A percentile compares a stretch with the other conserved stretches of the same genome.
Evolutionary conservation across 2,888 invertebrate species (phyloP).

Genomic region (Conops quadrifasciatus): DNA sequence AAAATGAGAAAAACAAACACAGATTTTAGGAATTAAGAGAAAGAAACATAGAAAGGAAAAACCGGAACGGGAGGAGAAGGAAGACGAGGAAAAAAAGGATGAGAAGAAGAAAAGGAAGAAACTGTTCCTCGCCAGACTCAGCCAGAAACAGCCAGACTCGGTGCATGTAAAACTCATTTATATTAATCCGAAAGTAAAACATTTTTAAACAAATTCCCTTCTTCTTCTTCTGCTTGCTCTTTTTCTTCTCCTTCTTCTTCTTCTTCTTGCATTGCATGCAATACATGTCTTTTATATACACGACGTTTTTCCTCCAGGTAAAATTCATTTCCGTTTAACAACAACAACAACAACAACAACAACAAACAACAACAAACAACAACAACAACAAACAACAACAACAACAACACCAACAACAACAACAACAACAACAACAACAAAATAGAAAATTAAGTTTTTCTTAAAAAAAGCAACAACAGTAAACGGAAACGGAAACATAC

Average conservation of each 20-base stretch:
- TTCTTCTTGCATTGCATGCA: background rate
- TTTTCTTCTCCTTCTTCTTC: background rate
- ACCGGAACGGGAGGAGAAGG: no score
- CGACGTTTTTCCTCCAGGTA: background rate
- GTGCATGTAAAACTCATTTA: no score
- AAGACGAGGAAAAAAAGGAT: no score
- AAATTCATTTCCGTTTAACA: background rate
- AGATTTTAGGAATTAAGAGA: no score
- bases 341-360: background rate
- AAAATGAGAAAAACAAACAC: no score
- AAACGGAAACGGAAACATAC: conserved; percentile 29
- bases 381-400: background rate
- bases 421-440: background rate
- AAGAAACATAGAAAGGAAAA: no score
- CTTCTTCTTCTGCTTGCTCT: no score
- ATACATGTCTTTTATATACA: background rate
- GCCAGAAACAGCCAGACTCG: no score
- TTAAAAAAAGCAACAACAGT: background rate
- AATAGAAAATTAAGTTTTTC: background rate
- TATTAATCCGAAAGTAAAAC: no score
- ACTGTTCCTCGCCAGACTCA: no score
- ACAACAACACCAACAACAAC: background rate
- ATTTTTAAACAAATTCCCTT: no score
- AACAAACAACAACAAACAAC: background rate
- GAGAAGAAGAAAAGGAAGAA: no score